Conservation (phyloP, 2,888 invertebrate genomes). For the Orchesellides sinensis region DNA sequence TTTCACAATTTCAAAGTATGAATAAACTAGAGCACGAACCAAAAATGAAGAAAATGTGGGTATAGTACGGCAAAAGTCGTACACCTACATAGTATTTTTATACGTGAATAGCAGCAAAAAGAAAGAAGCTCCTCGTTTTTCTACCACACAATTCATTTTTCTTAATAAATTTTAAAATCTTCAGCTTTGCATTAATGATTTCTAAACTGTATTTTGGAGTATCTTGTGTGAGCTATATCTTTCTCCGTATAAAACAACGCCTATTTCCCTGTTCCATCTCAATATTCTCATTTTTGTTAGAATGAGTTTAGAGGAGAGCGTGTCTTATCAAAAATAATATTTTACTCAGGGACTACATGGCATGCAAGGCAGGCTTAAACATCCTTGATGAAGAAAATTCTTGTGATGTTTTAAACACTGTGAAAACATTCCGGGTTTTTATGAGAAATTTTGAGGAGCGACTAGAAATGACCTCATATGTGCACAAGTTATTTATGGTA, state of each 20-base stretch:
- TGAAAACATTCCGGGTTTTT: neutral
- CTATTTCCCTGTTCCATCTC: neutral
- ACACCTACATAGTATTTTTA: neutral
- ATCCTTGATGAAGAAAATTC: constrained; percentile 27
- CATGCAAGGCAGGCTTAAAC: too few relatives aligned
- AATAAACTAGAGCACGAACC: neutral
- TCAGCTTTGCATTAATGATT: constrained; percentile 7
- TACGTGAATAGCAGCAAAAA: too few relatives aligned
- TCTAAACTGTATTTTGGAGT: neutral
- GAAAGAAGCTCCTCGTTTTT: too few relatives aligned
- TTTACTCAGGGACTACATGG: neutral
- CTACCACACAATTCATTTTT: neutral
- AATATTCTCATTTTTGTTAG: neutral
- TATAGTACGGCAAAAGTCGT: neutral
- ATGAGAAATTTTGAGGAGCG: neutral
- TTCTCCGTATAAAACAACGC: neutral
- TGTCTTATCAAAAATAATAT: constrained; percentile 36
- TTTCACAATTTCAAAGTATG: neutral
- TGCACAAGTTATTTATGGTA: neutral
- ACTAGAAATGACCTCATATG: neutral
- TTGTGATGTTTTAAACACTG: neutral
- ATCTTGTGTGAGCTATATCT: too few relatives aligned
- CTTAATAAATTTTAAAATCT: constrained; percentile 3
- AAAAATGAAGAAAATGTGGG: neutral
- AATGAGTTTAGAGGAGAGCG: constrained; percentile 3